Base-by-base conservation (phyloP, 2,888 invertebrate species). In the Drosophila koepferae region DNA sequence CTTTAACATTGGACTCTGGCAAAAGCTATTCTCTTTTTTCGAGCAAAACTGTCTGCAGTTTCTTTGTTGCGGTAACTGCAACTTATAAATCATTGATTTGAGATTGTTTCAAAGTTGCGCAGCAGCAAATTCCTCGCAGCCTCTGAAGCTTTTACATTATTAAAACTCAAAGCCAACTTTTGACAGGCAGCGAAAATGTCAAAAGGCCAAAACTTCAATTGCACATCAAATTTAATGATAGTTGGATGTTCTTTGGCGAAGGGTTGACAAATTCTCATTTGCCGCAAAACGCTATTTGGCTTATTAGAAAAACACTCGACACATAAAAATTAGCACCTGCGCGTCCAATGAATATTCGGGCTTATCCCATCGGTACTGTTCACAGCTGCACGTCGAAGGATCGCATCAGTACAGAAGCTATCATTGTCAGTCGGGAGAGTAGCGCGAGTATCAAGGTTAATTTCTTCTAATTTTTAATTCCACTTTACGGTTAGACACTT, bases 171-270 rank as follows among this genome's bases (percentile, higher is more conserved):
- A 56, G 49, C 54, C 34, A 79, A 67, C 16, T 38, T 64, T 49
- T 49, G 63, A 40, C n/a, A 44, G n/a, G 28, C 46, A 38, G 40
- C 55, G 51, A 16, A 69, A 75, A 58, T 54, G 53, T 56, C 56
- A 64, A 60, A 59, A 53, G 64, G 48, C 61, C 44, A 62, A 66
- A 62, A 70, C 85, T 75, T 74, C 56, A 82, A 88, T 71, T 62
- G 80, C 86, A 63, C 86, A 85, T 79, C 63, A 88, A 82, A 76
- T 68, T 63, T 79, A 61, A 83, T 78, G 79, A 67, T 63, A 51
- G 58, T 66, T 53, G 40, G n/a, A 38, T n/a, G 23, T 23, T 16
- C 40, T 8, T n/a, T 41, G n/a, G 40, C n/a, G n/a, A 23, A 43
- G 36, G 53, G 20, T 36, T 36, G 53, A 36, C 18, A 14, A 20